Conservation (phyloP, 2,888 invertebrate species). For the Diarsia brunnea region DNA sequence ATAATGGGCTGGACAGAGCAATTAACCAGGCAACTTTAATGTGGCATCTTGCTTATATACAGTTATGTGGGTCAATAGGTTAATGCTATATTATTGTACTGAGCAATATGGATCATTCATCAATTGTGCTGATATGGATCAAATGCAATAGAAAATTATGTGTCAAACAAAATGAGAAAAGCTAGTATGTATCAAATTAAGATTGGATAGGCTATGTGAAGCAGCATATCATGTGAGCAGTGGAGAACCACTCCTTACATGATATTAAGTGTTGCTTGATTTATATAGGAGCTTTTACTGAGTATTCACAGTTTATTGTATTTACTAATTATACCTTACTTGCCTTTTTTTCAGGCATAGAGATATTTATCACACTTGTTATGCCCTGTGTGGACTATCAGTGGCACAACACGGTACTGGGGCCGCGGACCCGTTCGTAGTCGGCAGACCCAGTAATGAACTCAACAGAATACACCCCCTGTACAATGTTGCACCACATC, state of each 20-base stretch:
- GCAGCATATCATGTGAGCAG: too few relatives aligned
- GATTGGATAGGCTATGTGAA: background rate
- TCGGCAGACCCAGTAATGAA: slow-evolving; percentile 93
- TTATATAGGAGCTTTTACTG: background rate
- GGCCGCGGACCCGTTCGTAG: slow-evolving; percentile 87
- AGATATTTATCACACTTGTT: slow-evolving; percentile 99
- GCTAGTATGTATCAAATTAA: background rate
- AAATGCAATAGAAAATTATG: background rate
- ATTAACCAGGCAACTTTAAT: background rate
- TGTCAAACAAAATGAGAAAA: background rate
- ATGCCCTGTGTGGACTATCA: slow-evolving; percentile 98
- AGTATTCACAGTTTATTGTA: background rate
- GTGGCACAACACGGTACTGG: slow-evolving; percentile 95
- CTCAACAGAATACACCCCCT: slow-evolving; percentile 95
- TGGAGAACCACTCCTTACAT: background rate
- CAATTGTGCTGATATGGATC: background rate
- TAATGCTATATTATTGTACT: background rate
- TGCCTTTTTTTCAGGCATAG: slow-evolving; percentile 91
- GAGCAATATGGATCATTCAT: background rate
- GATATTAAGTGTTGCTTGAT: background rate
- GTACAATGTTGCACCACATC: slow-evolving; percentile 94
- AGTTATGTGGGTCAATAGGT: background rate
- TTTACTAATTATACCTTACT: background rate
- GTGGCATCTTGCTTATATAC: background rate
- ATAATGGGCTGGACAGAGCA: background rate